Base-by-base conservation (phyloP, 2,113 vertebrate genomes). In the Ctenodactylus gundi region DNA sequence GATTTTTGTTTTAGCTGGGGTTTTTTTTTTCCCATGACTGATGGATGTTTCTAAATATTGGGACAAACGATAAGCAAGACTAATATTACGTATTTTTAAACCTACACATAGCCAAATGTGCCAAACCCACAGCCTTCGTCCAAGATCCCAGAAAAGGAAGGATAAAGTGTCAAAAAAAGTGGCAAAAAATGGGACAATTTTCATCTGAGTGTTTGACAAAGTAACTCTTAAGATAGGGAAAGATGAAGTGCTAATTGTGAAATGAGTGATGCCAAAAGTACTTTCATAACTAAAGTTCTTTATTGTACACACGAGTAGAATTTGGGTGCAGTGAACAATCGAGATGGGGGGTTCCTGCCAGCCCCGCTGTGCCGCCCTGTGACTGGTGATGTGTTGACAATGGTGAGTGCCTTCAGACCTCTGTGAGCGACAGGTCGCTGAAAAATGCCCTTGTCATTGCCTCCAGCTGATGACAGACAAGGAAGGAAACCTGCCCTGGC, bases 11-110 rank as follows among this genome's bases (percentile, higher is more conserved):
- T 83, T 23, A 21, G n/a, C 18, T 36, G 4, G n/a, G n/a, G n/a
- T n/a, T 75, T 62, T 88, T 73, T 83, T 49, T 21, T 31, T 21
- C 27, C 31, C 58, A n/a, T n/a, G n/a, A 34, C 73, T 85, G 67
- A 68, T 58, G 67, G 39, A 65, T 85, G 51, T 58, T 53, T 85
- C 73, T 51, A 77, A 75, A 58, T 70, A 85, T 85, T 81, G 58
- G 31, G 51, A 17, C 23, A 67, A 62, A 81, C 44, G 73, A 36
- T 2, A 36, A 80, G 55, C 27, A 84, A 34, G 1, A 7, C 2
- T 27, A 5, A 15, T 15, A 6, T 21, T 23, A 7, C 31, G 73
- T 51, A 44, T 72, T 85, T 77, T 77, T 77, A 70, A 67, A 44
- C 34, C 7, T 18, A 4, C 7, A 34, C 55, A 9, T 18, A 58